phyloP scores from a whole-genome alignment of 2,113 vertebrate species.

The Indicator maculatus region DNA sequence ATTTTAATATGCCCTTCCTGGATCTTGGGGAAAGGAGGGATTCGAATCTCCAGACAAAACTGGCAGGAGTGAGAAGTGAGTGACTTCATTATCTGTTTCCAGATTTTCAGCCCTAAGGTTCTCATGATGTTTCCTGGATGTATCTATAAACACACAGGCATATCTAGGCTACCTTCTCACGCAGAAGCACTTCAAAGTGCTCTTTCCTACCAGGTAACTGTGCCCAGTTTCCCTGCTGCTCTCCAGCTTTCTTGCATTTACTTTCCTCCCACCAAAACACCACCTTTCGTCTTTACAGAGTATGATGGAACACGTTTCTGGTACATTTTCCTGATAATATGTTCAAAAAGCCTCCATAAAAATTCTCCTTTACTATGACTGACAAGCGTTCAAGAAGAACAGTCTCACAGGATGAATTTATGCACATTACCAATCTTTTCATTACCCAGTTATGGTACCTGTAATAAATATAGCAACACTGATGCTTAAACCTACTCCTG shows the following conservation, averaged over 20 bases:
- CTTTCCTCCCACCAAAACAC: neutral
- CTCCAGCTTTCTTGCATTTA: neutral
- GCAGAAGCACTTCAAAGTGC: neutral
- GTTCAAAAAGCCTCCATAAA: conserved; percentile 12
- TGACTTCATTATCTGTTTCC: neutral
- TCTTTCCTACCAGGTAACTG: neutral
- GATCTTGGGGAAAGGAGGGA: neutral
- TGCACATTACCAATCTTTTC: conserved; percentile 37
- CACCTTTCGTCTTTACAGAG: neutral
- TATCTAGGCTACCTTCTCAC: neutral
- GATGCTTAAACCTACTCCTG: conserved; percentile 4
- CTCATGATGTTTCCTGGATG: neutral
- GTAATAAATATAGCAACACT: conserved; percentile 26
- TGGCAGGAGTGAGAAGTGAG: neutral
- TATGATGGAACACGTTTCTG: accelerated
- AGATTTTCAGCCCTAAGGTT: neutral
- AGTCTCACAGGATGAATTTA: conserved; percentile 33
- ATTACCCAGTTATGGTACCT: conserved; percentile 38
- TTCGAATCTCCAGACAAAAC: neutral
- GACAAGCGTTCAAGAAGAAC: neutral
- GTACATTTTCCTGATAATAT: conserved; percentile 5
- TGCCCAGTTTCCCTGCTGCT: neutral
- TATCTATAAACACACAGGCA: neutral
- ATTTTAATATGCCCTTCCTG: neutral
- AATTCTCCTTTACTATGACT: neutral